Evolutionary conservation across 2,888 invertebrate species (phyloP), one percentile per base, ranked within the genome.

Genomic region (Nomada flava): DNA sequence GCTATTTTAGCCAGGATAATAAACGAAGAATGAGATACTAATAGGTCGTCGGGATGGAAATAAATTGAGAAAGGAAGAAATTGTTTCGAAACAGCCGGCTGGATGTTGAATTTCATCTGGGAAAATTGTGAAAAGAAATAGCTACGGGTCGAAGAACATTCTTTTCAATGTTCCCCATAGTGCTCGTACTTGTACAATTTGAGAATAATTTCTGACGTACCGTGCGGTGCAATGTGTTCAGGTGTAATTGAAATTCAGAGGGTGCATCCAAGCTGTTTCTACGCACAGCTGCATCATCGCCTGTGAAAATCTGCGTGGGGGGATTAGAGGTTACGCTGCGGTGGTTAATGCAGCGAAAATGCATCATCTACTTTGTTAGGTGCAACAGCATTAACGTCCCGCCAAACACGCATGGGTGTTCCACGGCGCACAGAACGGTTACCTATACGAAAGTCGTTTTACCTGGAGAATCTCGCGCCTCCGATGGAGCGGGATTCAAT

Each of bases 241-340:
- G 5, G n/a, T 44, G 5, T 60, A 55, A 68, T 75, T 44, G 69
- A 44, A 42, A 52, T 60, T 52, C 26, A 18, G 71, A 42, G 42
- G 2, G 26, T 23, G 3, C 18, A n/a, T 23, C 42, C 10, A 52
- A 26, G 57, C 3, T 20, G 42, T 2, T 44, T 13, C 50, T 20
- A n/a, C 23, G 18, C 13, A 44, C 44, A 26, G 20, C 47, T 55
- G 55, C 15, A 36, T 15, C 42, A 55, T 9, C 7, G 47, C 23
- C 11, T 2, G 63, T 20, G 63, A 71, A 79, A 79, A 77, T 76
- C 55, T 63, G 64, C 67, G 65, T 76, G 70, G 68, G 75, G 64
- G 64, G 83, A 83, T 85, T 73, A 79, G 68, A 52, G 62, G 65
- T 65, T 76, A 69, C 71, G 42, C 52, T 62, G 47, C 70, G 72